Evolutionary conservation across 2,888 invertebrate species (phyloP).

Genomic region (Sclerodermus sp.): DNA sequence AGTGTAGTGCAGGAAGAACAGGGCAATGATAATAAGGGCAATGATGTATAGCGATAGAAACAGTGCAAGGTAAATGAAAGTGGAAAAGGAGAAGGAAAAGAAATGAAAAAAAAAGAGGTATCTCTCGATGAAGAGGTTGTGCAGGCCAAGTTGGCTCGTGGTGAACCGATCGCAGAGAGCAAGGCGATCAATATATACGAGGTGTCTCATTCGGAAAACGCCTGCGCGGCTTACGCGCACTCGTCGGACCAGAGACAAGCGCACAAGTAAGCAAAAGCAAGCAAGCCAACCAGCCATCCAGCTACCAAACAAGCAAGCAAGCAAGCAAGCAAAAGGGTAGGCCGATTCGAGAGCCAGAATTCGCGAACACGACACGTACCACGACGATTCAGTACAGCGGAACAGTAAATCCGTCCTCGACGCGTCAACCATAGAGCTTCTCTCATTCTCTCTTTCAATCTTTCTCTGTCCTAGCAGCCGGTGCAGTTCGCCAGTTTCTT

Average conservation of each 20-base stretch:
- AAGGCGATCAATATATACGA: constrained; percentile 29
- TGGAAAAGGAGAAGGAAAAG: not conserved
- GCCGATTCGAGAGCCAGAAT: constrained; percentile 24
- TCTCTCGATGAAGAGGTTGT: not conserved
- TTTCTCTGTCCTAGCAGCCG: no score
- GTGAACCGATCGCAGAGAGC: constrained; percentile 1
- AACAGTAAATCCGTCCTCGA: no score
- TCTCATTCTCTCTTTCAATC: no score
- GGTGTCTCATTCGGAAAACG: constrained; percentile 14
- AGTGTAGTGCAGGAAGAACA: no score
- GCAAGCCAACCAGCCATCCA: no score
- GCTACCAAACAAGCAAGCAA: not conserved
- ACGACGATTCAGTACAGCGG: no score
- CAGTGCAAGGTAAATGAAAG: not conserved
- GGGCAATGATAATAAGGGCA: no score
- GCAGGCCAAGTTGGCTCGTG: not conserved
- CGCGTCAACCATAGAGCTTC: no score
- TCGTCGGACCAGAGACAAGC: no score
- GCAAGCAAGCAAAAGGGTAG: constrained; percentile 12
- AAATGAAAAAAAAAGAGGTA: not conserved
- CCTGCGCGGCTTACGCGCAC: constrained; percentile 18
- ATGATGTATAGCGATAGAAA: not conserved
- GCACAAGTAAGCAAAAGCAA: no score
- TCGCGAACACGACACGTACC: no score
- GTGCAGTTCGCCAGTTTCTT: no score